Evolutionary conservation across 2,113 vertebrate genomes (phyloP).

Genomic region (Dasyornis broadbenti): DNA sequence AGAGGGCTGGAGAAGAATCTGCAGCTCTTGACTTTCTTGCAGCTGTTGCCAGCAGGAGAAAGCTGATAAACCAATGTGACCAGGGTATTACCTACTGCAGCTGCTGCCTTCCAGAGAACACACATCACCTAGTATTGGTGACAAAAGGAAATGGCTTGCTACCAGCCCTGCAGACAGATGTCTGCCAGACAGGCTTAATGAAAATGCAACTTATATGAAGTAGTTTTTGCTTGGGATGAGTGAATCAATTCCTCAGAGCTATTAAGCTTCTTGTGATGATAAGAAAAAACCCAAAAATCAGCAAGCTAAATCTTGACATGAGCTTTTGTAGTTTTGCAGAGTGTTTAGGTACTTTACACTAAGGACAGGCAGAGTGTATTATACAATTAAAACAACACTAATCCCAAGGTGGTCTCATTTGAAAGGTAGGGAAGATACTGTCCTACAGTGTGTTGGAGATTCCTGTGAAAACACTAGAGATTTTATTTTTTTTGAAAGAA

Average conservation of each 20-base stretch:
- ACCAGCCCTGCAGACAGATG: not conserved
- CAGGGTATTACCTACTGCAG: not conserved
- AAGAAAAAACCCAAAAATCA: fast-evolving
- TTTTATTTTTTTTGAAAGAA: not conserved
- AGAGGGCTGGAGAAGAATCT: not conserved
- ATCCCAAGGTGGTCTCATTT: not conserved
- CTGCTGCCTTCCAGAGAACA: not conserved
- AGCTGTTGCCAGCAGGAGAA: not conserved
- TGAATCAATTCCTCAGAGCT: not conserved
- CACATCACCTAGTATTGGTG: not conserved
- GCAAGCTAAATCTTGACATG: not conserved
- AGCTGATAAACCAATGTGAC: not conserved
- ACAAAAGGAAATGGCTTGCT: not conserved
- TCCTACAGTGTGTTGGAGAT: not conserved
- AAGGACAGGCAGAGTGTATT: not conserved
- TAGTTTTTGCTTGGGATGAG: not conserved
- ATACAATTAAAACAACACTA: not conserved
- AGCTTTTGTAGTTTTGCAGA: not conserved
- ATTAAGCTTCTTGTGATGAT: not conserved
- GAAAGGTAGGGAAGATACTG: not conserved
- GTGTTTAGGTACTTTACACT: not conserved
- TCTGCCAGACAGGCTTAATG: not conserved
- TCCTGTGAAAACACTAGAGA: not conserved
- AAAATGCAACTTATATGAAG: not conserved
- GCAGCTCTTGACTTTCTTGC: not conserved